Base-by-base conservation (phyloP, 2,797 vertebrate species). In the Fistularia commersonii region DNA sequence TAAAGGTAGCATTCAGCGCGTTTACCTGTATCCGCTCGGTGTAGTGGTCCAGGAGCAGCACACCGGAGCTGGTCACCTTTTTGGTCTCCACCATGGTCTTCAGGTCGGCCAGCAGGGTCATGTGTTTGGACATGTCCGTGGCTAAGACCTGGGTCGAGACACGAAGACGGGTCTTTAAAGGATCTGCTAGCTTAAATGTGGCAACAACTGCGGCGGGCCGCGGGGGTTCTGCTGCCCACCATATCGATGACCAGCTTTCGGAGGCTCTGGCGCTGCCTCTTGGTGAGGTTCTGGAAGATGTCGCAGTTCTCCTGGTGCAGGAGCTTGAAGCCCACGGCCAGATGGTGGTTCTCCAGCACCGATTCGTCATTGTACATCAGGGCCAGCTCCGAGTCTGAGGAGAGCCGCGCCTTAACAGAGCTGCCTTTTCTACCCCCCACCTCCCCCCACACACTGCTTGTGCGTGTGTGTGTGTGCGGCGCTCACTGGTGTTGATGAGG, bases 81-180 rank as follows among this genome's bases (percentile, higher is more conserved):
- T 99, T 99, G 0, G 97, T 99, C 79, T 99, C 97, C 51, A 99
- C 97, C 97, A 99, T 99, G 0, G 97, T 99, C 88, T 99, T 99
- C 64, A 99, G 88, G 72, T 99, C 94, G 3, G 93, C 97, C 72
- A 99, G 72, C 35, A 98, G 88, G 34, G 94, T 98, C 96, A 99
- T 99, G 62, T 99, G 97, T 82, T 99, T 99, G 68, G 97, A 99
- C 97, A 99, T 99, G 70, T 99, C 97, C 1, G 97, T 99, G 8
- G 95, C 97, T 81, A 99, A 84, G 6, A 99, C 96, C 97, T 99
- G 66, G 36, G 33, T 6, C 50, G 3, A 64, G 40, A 52, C 0
- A 70, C 46, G 11, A n/a, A 42, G 11, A 14, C 41, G 3, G 35
- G 31, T 23, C 23, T 23, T 23, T 23, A 23, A 23, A 4, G 23